Base-by-base conservation (phyloP, 2,888 invertebrate species). In the Panorpa germanica region DNA sequence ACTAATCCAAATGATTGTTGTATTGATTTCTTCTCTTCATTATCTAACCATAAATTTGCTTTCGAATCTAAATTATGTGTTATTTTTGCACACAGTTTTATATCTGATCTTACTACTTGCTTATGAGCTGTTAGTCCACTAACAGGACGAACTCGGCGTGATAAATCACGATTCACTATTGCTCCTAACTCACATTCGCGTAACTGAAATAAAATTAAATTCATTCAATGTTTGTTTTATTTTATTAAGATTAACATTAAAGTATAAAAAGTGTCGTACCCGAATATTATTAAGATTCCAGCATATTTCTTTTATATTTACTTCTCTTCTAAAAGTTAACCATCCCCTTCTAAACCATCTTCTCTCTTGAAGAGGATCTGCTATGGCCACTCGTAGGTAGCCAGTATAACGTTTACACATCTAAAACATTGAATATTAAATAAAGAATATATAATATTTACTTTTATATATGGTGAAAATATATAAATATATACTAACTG, bases 251-350 rank as follows among this genome's bases (percentile, higher is more conserved):
- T 18, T 9, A 25, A 20, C 5, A 22, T 21, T 27, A 10, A n/a
- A 28, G 2, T 11, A 15, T 16, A 12, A 19, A 25, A 11, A 24
- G 7, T 22, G 22, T 45, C 57, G 53, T 52, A 81, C 71, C 45
- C 95, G 66, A 37, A 91, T 85, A 42, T 88, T 93, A 50, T 95
- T 96, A 23, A 99, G 65, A 49, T 86, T 90, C 95, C 95, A 98
- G 55, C 96, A 98, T 40, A 98, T 96, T 49, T 98, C 96, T 50
- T 96, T 96, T 40, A 98, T 96, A 55, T 96, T 95, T 25, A 96
- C 93, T 46, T 88, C 82, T 12, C 93, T 66, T 39, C 85, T 80
- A 56, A 95, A 96, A 1, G 96, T 96, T 19, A 95, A 91, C 96
- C 96, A 98, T 22, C 95, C 98, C 28, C 96, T 71, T 9, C 98